A percentile compares a stretch with the other conserved stretches of the same genome.
Evolutionary conservation across 1,140 invertebrate genomes (phyloP).

Genomic region (Drosophila pruinosa): DNA sequence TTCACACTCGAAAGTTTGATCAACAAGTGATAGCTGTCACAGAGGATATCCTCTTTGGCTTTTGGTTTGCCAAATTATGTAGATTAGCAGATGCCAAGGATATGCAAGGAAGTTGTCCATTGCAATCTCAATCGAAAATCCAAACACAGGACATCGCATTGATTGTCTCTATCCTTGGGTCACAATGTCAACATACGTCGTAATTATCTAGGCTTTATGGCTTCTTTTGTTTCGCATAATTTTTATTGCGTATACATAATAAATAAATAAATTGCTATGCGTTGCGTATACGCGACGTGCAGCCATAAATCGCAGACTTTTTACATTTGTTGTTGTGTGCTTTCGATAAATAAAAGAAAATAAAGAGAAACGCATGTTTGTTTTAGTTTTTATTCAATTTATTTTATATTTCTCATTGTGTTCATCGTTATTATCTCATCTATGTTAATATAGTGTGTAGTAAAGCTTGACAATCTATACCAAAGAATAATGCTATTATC

Average conservation of each 20-base stretch:
- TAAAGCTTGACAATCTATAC: slow-evolving; percentile 79
- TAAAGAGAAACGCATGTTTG: not conserved
- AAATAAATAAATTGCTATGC: slow-evolving; percentile 5
- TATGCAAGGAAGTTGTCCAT: slow-evolving; percentile 54
- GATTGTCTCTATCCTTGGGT: not conserved
- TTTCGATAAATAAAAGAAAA: not conserved
- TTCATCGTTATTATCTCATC: slow-evolving; percentile 65
- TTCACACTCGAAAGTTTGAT: slow-evolving; percentile 51
- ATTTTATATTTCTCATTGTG: slow-evolving; percentile 70
- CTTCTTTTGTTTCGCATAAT: not conserved
- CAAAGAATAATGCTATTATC: slow-evolving; percentile 69
- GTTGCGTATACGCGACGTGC: slow-evolving; percentile 27
- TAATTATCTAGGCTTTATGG: slow-evolving; percentile 1
- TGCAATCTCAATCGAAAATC: slow-evolving; percentile 18
- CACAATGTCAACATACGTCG: not conserved
- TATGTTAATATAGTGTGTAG: slow-evolving; percentile 78
- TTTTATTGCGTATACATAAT: slow-evolving; percentile 12
- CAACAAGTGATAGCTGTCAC: slow-evolving; percentile 63
- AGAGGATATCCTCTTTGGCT: slow-evolving; percentile 16
- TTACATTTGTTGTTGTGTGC: no score
- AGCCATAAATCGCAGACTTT: not conserved
- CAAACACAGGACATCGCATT: slow-evolving; percentile 6
- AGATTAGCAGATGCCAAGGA: slow-evolving; percentile 45
- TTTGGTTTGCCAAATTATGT: slow-evolving; percentile 63
- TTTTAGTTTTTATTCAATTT: slow-evolving; percentile 67